Conservation (phyloP, 2,113 vertebrate genomes). For the Lathamus discolor region DNA sequence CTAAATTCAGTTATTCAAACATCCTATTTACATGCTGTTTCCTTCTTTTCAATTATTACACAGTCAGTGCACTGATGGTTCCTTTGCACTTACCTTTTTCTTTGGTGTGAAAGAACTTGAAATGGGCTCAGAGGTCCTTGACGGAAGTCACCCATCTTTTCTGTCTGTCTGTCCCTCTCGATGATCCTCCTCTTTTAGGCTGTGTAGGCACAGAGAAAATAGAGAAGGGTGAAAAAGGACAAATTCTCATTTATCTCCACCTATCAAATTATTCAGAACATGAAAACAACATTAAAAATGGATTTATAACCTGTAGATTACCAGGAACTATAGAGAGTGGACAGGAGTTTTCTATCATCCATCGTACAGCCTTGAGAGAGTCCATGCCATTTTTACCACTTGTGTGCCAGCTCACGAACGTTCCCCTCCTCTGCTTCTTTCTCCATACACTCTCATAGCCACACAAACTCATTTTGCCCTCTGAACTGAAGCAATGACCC, state of each 20-base stretch:
- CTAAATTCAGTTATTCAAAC: not conserved
- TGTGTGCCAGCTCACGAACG: not conserved
- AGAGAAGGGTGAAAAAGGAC: not conserved
- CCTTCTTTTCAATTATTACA: not conserved
- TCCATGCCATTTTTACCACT: not conserved
- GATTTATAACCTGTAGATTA: not conserved
- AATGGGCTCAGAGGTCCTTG: not conserved
- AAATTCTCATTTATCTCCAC: not conserved
- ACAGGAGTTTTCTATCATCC: not conserved
- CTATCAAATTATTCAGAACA: not conserved
- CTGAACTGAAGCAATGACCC: slow-evolving; percentile 87
- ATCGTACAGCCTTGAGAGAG: not conserved
- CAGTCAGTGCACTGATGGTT: not conserved
- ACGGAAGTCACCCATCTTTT: not conserved
- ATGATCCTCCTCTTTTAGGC: not conserved
- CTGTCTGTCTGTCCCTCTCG: not conserved
- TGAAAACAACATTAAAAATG: not conserved
- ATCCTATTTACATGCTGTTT: not conserved
- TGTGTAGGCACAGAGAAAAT: not conserved
- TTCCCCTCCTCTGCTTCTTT: not conserved
- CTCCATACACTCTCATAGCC: not conserved
- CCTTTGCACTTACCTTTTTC: not conserved
- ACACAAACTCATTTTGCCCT: slow-evolving; percentile 64
- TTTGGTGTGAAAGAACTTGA: not conserved
- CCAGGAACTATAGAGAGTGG: not conserved